Conservation (phyloP, 2,113 vertebrate genomes). For the Struthidea cinerea region DNA sequence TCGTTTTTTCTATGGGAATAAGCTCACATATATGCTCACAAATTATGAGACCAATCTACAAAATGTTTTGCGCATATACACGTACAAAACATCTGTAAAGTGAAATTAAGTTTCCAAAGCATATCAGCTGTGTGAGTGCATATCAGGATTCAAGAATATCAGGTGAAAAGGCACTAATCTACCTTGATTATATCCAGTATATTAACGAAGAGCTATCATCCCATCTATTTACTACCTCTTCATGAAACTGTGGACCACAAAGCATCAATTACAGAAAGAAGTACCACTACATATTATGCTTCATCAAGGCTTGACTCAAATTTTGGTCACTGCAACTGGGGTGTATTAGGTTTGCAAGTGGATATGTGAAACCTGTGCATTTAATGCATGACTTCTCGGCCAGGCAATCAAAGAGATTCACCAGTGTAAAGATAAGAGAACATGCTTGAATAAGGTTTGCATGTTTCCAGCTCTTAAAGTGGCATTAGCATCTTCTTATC, state of each 20-base stretch:
- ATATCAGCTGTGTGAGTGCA: rapidly evolving
- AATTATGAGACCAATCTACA: background rate
- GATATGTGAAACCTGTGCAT: background rate
- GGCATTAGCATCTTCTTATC: background rate
- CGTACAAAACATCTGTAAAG: background rate
- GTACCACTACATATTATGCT: background rate
- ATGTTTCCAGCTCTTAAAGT: background rate
- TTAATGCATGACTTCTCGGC: background rate
- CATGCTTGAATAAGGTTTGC: background rate
- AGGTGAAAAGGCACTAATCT: background rate
- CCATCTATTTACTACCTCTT: background rate
- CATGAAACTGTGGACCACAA: background rate
- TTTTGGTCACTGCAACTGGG: background rate
- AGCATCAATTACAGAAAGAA: background rate
- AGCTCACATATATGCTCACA: background rate
- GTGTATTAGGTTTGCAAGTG: background rate
- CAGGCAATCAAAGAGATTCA: background rate
- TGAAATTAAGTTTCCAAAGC: background rate
- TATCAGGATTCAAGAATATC: background rate
- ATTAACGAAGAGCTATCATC: background rate
- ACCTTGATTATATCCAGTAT: background rate
- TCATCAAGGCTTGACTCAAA: background rate
- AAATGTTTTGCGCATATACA: background rate
- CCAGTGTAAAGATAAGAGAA: background rate
- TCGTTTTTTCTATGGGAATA: background rate